These are phyloP conservation scores for Tribolium madens DNA, from an alignment of 1,140 invertebrate genomes.

Conservation along the genomic window DNA sequence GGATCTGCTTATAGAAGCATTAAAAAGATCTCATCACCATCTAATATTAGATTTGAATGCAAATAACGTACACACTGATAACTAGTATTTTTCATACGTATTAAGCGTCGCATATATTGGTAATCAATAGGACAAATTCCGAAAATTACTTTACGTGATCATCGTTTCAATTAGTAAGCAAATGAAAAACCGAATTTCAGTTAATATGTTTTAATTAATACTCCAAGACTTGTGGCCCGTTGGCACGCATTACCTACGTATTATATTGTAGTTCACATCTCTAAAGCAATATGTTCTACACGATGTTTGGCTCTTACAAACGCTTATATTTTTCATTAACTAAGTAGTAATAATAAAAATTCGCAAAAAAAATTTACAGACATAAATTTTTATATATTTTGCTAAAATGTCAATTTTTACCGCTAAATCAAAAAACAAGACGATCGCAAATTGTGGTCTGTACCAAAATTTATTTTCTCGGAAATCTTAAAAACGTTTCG, in stretches of 20 bases:
- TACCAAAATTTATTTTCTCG: no score
- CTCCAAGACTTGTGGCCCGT: neutral
- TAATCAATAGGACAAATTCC: conserved; percentile 38
- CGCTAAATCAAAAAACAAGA: no score
- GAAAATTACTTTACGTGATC: conserved; percentile 39
- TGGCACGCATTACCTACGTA: neutral
- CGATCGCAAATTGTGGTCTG: no score
- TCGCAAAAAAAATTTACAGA: no score
- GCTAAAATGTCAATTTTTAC: no score
- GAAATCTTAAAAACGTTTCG: no score
- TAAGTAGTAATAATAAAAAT: no score
- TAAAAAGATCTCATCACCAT: conserved; percentile 6
- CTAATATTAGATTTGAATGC: conserved; percentile 24
- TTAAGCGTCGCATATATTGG: conserved; percentile 22
- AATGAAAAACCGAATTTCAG: conserved; percentile 17
- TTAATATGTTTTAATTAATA: neutral
- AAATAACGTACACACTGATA: conserved; percentile 23
- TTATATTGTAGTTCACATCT: no score
- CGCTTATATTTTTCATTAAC: no score
- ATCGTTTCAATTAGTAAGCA: conserved; percentile 25
- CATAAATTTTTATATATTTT: no score
- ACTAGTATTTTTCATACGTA: conserved; percentile 42
- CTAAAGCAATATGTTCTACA: no score
- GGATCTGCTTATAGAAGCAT: neutral
- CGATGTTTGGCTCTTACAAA: no score